Base-by-base conservation (phyloP, 2,888 invertebrate species). In the Eupithecia exiguata region DNA sequence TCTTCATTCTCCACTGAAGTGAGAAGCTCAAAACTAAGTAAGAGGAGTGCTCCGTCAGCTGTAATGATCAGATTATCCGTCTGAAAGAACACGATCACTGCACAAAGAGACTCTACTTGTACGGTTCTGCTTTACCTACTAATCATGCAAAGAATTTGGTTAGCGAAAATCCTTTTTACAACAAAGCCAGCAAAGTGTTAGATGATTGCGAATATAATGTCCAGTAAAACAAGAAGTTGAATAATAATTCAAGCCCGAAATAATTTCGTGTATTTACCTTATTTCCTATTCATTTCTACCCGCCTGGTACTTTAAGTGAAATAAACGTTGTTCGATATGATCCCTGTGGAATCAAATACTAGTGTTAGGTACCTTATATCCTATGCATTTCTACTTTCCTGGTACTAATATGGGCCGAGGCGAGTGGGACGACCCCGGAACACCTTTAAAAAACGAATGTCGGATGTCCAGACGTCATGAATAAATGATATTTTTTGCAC, bases 1-100 rank as follows among this genome's bases (percentile, higher is more conserved):
- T 62, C 62, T 35, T 35, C 35, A 58, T 25, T 58, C 58, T 53
- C 63, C 36, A 66, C 12, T 66, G 49, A 76, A 73, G 71, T 69
- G 61, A 62, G 35, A 83, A 80, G 82, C 82, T 87, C 83, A 85
- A 83, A 83, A 84, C 83, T 88, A 86, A 91, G 88, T 89, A 89
- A 89, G 88, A 87, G 84, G 85, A 81, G 81, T 79, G 85, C 83
- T 82, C 87, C 77, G 79, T 88, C 86, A 88, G 72, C 87, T 88
- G 85, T 83, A 89, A 85, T 93, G 88, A 94, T 93, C 87, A 88
- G 85, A 93, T 94, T 94, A 92, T 90, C 86, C 84, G 84, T 78
- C 78, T 89, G 90, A 90, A 84, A 86, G 90, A 87, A 84, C 92
- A 90, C 86, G 84, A 84, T 84, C 85, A 84, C 82, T 87, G 88